phyloP scores from a whole-genome alignment of 2,797 vertebrate genomes.

The Zenarchopterus dispar region DNA sequence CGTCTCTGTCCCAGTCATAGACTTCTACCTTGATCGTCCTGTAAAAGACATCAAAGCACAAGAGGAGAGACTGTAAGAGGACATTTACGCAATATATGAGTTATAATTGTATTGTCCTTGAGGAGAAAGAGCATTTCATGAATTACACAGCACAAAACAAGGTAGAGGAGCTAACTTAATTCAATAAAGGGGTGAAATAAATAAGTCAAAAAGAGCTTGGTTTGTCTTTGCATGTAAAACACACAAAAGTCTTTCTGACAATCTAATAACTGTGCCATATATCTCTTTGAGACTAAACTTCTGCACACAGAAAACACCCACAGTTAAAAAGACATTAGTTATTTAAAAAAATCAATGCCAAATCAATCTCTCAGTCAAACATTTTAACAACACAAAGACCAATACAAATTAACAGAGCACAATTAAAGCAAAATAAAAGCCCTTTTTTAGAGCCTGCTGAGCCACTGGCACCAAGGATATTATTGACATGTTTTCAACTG shows the following conservation, averaged over 20 bases:
- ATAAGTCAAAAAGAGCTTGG: constrained; percentile 16
- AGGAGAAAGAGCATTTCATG: constrained; percentile 13
- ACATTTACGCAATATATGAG: background rate
- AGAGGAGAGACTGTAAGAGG: constrained; percentile 1
- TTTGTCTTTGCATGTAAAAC: constrained; percentile 2
- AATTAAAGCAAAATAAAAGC: too few relatives aligned
- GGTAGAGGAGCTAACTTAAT: constrained; percentile 26
- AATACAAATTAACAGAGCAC: too few relatives aligned
- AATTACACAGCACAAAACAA: constrained; percentile 27
- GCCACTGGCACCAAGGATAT: constrained; percentile 9
- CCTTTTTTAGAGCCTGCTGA: background rate
- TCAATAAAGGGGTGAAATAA: background rate
- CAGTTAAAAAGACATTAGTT: too few relatives aligned
- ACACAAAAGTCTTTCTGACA: constrained; percentile 7
- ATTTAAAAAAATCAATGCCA: too few relatives aligned
- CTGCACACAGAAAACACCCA: too few relatives aligned
- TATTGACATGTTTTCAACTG: constrained; percentile 17
- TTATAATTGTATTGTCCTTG: constrained; percentile 12
- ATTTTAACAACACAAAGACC: too few relatives aligned
- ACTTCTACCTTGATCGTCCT: constrained; percentile 79
- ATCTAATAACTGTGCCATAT: constrained; percentile 5
- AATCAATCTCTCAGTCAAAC: too few relatives aligned
- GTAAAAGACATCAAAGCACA: constrained; percentile 50
- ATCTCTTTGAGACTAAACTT: background rate
- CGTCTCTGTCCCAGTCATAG: constrained; percentile 81